Percentiles rank a stretch among this genome's conserved stretches.
These are phyloP conservation scores for Drusus annulatus DNA, from an alignment of 1,140 invertebrate genomes.

Conservation along the genomic window DNA sequence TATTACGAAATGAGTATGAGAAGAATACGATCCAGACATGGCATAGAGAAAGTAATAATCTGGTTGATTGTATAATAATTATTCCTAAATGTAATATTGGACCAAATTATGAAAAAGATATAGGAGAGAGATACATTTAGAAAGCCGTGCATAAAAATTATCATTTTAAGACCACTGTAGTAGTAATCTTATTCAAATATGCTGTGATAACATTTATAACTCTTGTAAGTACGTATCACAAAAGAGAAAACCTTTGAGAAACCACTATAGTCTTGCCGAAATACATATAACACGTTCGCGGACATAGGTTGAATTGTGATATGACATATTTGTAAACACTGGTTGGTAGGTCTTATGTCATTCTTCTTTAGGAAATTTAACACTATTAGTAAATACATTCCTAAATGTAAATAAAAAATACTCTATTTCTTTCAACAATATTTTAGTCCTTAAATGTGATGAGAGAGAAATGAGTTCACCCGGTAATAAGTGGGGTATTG, in stretches of 20 bases:
- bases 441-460: no score
- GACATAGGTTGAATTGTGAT: no score
- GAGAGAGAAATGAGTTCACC: no score
- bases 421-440: no score
- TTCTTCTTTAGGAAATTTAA: no score
- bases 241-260: not conserved
- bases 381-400: no score
- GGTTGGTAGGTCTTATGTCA: no score
- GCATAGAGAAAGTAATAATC: not conserved
- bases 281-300: no score
- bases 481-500: no score
- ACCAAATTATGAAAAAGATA: not conserved
- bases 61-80: no score
- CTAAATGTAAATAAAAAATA: no score
- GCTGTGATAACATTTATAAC: not conserved
- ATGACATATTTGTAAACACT: no score
- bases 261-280: conserved; percentile 12
- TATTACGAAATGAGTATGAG: not conserved
- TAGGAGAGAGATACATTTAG: not conserved
- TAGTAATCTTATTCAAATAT: conserved; percentile 1
- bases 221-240: conserved; percentile 4
- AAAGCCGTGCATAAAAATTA: conserved; percentile 26
- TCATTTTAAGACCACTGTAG: conserved; percentile 7
- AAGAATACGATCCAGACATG: not conserved
- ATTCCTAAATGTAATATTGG: conserved; percentile 1